Percentiles rank a stretch among this genome's conserved stretches.
These are phyloP conservation scores for Drosophila nr. fundita DNA, from an alignment of 2,888 invertebrate genomes.

Conservation along the genomic window DNA sequence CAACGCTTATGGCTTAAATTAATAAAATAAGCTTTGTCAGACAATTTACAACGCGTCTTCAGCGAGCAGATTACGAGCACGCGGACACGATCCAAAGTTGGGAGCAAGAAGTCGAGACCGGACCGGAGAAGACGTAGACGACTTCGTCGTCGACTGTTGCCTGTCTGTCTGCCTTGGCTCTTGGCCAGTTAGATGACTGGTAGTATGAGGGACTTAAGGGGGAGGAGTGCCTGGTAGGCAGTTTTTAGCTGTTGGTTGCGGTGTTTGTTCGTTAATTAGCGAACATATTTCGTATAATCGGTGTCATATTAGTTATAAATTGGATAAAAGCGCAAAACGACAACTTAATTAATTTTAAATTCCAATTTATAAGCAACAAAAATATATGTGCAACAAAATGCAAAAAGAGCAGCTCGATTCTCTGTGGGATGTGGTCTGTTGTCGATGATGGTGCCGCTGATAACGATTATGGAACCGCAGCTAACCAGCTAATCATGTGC, in stretches of 20 bases:
- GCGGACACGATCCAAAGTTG: constrained; percentile 57
- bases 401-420: constrained; percentile 13
- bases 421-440: constrained; percentile 17
- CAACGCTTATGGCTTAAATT: constrained; percentile 81
- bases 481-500: constrained; percentile 45
- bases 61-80: constrained; percentile 82
- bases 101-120: constrained; percentile 4
- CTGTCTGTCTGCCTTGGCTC: constrained; percentile 66
- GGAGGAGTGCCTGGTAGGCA: constrained; percentile 10
- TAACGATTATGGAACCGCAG: constrained; percentile 66
- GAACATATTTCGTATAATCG: constrained; percentile 85
- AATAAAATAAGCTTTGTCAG: constrained; percentile 83
- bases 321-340: constrained; percentile 85
- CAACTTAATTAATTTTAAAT: constrained; percentile 85
- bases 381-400: constrained; percentile 30
- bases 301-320: constrained; percentile 85
- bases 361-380: constrained; percentile 79
- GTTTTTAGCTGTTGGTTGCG: constrained; percentile 44
- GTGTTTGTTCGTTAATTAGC: constrained; percentile 85
- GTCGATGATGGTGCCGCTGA: constrained; percentile 68
- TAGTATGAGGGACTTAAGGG: background rate
- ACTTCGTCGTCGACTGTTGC: constrained; percentile 46
- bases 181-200: constrained; percentile 44
- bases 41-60: constrained; percentile 83
- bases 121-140: background rate